Percentiles rank a stretch among this genome's conserved stretches.
Evolutionary conservation across 2,888 invertebrate genomes (phyloP).

Genomic region (Spisula subtruncata): DNA sequence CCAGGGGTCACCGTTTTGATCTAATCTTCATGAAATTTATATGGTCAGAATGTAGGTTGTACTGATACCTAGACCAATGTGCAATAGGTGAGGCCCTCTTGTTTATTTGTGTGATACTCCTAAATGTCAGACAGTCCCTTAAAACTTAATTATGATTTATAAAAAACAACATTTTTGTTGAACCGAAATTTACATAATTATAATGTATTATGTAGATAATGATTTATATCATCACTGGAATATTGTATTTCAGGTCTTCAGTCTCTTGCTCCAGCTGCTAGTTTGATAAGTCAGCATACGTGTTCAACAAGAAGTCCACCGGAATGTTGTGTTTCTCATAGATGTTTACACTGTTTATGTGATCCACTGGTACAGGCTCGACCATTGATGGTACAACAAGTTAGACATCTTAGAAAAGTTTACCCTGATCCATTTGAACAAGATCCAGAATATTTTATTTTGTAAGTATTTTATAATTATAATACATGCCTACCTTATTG

Average conservation of each 20-base stretch:
- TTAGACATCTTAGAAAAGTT: constrained; percentile 45
- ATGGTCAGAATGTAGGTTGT: too few relatives aligned
- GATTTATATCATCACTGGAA: neutral
- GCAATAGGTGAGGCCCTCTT: too few relatives aligned
- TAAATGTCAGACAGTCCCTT: too few relatives aligned
- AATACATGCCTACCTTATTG: too few relatives aligned
- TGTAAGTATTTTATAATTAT: constrained; percentile 44
- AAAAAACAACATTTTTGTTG: too few relatives aligned
- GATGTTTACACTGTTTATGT: constrained; percentile 38
- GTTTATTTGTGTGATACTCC: too few relatives aligned
- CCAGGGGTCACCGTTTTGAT: too few relatives aligned
- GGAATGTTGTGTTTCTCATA: neutral
- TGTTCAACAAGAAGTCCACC: constrained; percentile 46
- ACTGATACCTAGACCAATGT: too few relatives aligned
- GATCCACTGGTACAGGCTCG: neutral
- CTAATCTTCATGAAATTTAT: too few relatives aligned
- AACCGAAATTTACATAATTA: too few relatives aligned
- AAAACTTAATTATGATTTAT: too few relatives aligned
- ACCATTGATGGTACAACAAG: constrained; percentile 44
- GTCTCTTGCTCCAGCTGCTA: constrained; percentile 52
- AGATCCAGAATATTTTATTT: constrained; percentile 53
- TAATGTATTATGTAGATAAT: too few relatives aligned
- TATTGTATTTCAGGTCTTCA: constrained; percentile 48
- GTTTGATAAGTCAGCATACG: constrained; percentile 47
- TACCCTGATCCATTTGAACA: constrained; percentile 64